These are phyloP conservation scores for Periophthalmus modestus DNA, from an alignment of 2,113 vertebrate genomes.

Conservation along the genomic window DNA sequence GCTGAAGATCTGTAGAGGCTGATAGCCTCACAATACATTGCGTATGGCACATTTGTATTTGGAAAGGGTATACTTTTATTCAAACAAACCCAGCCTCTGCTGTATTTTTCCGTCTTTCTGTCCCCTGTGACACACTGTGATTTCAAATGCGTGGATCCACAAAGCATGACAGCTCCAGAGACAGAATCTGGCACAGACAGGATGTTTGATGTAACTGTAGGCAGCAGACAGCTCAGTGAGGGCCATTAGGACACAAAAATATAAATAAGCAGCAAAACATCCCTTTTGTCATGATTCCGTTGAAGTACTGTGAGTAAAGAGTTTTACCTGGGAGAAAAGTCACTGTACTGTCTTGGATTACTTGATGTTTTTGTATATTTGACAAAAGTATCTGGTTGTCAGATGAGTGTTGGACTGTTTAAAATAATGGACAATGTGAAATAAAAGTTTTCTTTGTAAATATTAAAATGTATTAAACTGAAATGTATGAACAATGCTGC, in stretches of 20 bases:
- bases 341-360: conserved; percentile 49
- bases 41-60: conserved; percentile 2
- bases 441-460: conserved; percentile 55
- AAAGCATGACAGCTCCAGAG: conserved; percentile 27
- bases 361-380: conserved; percentile 46
- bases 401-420: conserved; percentile 46
- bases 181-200: conserved; percentile 25
- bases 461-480: conserved; percentile 35
- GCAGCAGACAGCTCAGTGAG: conserved; percentile 25
- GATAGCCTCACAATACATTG: not conserved
- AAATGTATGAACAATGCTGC: not conserved
- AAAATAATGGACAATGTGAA: conserved; percentile 35
- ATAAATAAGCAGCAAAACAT: conserved; percentile 16
- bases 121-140: conserved; percentile 35
- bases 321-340: conserved; percentile 43
- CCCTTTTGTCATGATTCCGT: conserved; percentile 12
- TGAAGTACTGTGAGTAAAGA: conserved; percentile 20
- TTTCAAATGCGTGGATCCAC: conserved; percentile 43
- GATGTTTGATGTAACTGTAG: conserved; percentile 23
- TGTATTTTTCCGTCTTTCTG: conserved; percentile 13
- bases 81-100: conserved; percentile 16
- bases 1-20: not conserved
- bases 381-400: conserved; percentile 26
- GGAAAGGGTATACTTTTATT: not conserved
- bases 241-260: conserved; percentile 17